phyloP scores from a whole-genome alignment of 2,888 invertebrate species.

The Nephrotoma appendiculata region DNA sequence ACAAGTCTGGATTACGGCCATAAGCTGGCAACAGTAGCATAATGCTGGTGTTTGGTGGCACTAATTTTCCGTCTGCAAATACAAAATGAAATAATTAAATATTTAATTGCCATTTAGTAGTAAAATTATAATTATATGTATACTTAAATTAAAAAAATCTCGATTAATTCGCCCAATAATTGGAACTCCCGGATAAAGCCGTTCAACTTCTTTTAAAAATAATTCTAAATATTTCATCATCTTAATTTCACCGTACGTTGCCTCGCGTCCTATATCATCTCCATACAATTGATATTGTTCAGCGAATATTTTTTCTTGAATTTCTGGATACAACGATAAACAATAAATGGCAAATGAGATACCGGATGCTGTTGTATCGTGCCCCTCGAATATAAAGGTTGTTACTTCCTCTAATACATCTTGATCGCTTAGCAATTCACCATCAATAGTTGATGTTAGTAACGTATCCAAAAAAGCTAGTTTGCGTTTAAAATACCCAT shows the following conservation, averaged over 20 bases:
- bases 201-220: slow-evolving; percentile 24
- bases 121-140: not conserved
- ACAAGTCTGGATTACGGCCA: slow-evolving; percentile 15
- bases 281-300: slow-evolving; percentile 35
- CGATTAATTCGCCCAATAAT: slow-evolving; percentile 20
- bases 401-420: slow-evolving; percentile 29
- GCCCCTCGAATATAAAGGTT: slow-evolving; percentile 35
- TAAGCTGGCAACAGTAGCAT: slow-evolving; percentile 14
- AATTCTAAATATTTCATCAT: slow-evolving; percentile 28
- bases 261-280: slow-evolving; percentile 21
- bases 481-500: slow-evolving; percentile 15
- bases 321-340: slow-evolving; percentile 35
- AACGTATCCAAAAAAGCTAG: slow-evolving; percentile 26
- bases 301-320: slow-evolving; percentile 36
- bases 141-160: slow-evolving; percentile 23
- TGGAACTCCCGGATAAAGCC: slow-evolving; percentile 28
- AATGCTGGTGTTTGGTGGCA: slow-evolving; percentile 21
- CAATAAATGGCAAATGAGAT: slow-evolving; percentile 36
- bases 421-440: slow-evolving; percentile 17
- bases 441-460: slow-evolving; percentile 22
- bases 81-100: not conserved
- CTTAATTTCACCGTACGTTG: slow-evolving; percentile 22
- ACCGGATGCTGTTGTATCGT: slow-evolving; percentile 44
- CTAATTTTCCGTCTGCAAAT: slow-evolving; percentile 21
- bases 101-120: not conserved